Evolutionary conservation across 2,113 vertebrate genomes (phyloP), one percentile per base, ranked within the genome.

Genomic region (Cavia porcellus): DNA sequence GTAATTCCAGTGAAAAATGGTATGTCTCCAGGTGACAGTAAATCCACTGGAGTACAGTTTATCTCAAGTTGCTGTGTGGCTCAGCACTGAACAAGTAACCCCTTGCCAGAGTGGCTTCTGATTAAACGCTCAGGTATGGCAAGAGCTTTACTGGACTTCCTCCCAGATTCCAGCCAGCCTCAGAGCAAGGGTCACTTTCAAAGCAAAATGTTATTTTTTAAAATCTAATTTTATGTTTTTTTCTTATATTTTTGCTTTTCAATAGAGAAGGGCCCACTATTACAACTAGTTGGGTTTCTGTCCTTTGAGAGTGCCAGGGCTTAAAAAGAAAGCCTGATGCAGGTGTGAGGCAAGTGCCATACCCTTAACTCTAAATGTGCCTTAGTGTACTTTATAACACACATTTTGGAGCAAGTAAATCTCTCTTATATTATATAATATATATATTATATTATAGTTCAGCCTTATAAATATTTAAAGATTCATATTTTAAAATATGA

Each of bases 231-330:
- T 70, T 79, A 38, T 42, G 68, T 22, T 72, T 72, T 70, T 72
- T 72, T 84, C 57, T 90, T 88, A 64, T 79, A 20, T 84, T 59
- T 81, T 96, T 8, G 35, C 82, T 79, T 94, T 87, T 84, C 35
- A 74, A 38, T 42, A 64, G n/a, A n/a, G 59, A 75, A 47, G 8
- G 55, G 7, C 42, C 20, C 47, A 35, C 32, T 84, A 15, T 19
- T 68, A 77, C 77, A 75, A 38, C 11, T 77, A 28, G 5, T 28
- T 15, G 25, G 28, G 50, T n/a, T 35, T 80, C 35, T 55, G 32
- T 81, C 57, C 57, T n/a, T 24, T 77, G 24, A 38, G 38, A 75
- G 22, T n/a, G 14, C 3, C 9, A 45, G 38, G 72, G 22, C 24
- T 25, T 45, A 75, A 45, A 75, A 45, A 4, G 25, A 75, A 20